These are phyloP conservation scores for Deroplatys truncata DNA, from an alignment of 2,888 invertebrate species.

Conservation along the genomic window DNA sequence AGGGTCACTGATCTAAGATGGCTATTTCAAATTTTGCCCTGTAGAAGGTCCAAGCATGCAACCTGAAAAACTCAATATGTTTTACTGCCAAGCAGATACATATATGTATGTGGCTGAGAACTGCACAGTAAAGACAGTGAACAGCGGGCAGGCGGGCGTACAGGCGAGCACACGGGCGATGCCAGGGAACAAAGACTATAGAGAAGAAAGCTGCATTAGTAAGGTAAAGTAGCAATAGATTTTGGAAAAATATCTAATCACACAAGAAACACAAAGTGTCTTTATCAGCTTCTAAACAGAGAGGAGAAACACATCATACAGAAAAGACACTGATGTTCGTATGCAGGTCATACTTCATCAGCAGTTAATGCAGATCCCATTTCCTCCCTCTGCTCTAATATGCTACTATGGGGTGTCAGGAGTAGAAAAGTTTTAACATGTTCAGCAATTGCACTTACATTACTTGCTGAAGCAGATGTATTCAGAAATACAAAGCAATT, in stretches of 20 bases:
- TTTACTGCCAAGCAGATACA: conserved; percentile 7
- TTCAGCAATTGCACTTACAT: not conserved
- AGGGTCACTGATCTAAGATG: not conserved
- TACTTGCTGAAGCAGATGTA: not conserved
- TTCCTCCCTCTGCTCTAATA: not conserved
- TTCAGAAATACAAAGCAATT: not conserved
- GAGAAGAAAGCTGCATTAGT: conserved; percentile 18
- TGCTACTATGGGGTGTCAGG: not conserved
- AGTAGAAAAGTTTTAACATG: not conserved
- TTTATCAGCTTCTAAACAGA: not conserved
- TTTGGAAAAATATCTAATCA: not conserved
- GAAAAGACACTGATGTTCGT: not conserved
- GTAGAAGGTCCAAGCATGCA: conserved; percentile 12
- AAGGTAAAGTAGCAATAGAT: not conserved
- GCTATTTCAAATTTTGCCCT: not conserved
- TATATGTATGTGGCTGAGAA: not conserved
- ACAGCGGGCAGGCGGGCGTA: not conserved
- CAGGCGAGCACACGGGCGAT: not conserved
- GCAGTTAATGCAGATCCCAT: not conserved
- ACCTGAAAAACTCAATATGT: conserved; percentile 10
- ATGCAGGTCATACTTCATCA: not conserved
- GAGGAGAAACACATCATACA: not conserved
- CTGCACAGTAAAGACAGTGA: conserved; percentile 4
- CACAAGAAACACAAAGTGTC: not conserved
- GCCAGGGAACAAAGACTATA: conserved; percentile 5